Percentiles rank a stretch among this genome's conserved stretches.
phyloP scores from a whole-genome alignment of 2,113 vertebrate species.

The Datnioides undecimradiatus region DNA sequence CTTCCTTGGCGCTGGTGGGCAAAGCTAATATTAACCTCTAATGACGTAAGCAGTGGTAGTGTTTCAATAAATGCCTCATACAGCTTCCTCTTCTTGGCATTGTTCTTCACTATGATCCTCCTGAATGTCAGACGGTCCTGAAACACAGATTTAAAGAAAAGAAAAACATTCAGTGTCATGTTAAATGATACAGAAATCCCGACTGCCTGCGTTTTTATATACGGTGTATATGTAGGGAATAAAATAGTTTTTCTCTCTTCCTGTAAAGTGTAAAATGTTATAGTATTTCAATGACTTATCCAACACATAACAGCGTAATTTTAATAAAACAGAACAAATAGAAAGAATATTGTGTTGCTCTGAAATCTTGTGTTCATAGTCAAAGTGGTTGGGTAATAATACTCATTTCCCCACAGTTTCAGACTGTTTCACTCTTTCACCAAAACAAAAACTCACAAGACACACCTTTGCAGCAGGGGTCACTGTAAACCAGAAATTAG shows the following conservation, averaged over 20 bases:
- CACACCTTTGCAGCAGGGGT: conserved; percentile 12
- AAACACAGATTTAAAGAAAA: conserved; percentile 32
- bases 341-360: neutral
- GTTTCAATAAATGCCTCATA: conserved; percentile 99
- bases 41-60: conserved; percentile 95
- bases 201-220: neutral
- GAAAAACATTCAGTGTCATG: neutral
- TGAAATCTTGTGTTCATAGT: neutral
- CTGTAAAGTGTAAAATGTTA: neutral
- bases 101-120: conserved; percentile 99
- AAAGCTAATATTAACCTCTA: conserved; percentile 89
- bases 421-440: neutral
- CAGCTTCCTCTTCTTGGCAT: conserved; percentile 97
- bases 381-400: neutral
- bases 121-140: conserved; percentile 86
- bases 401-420: neutral
- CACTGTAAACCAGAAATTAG: neutral
- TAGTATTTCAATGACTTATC: neutral
- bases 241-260: neutral
- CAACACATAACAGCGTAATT: neutral
- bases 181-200: neutral
- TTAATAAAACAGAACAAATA: neutral
- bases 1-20: neutral
- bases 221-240: neutral
- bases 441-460: conserved; percentile 17